Conservation (phyloP, 2,888 invertebrate genomes). For the Orthosia cruda region DNA sequence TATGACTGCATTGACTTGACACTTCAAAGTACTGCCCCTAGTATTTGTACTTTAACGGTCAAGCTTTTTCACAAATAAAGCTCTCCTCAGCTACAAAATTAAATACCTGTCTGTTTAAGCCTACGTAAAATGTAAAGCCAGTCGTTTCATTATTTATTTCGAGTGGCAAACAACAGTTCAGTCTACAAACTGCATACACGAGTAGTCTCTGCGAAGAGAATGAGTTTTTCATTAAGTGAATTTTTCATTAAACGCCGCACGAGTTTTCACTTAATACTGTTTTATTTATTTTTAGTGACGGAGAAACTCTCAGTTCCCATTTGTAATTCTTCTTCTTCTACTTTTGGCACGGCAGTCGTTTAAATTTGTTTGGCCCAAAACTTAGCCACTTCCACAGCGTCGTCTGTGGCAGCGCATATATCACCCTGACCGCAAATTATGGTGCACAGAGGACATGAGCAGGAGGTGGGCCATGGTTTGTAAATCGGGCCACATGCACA, state of each 20-base stretch:
- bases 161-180: conserved; percentile 18
- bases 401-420: too few species aligned
- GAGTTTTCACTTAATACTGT: conserved; percentile 17
- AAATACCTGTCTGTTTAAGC: conserved; percentile 32
- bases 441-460: too few species aligned
- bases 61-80: conserved; percentile 6
- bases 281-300: conserved; percentile 18
- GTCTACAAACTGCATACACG: conserved; percentile 43
- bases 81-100: conserved; percentile 11
- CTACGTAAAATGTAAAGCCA: conserved; percentile 16
- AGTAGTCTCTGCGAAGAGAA: conserved; percentile 26
- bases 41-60: too few species aligned
- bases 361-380: too few species aligned
- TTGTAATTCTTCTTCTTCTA: too few species aligned
- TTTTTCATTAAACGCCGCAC: conserved; percentile 38
- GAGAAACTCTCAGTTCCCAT: not conserved
- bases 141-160: conserved; percentile 49
- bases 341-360: too few species aligned
- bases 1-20: not conserved
- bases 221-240: conserved; percentile 43
- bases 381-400: too few species aligned
- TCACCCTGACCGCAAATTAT: too few species aligned
- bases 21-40: not conserved
- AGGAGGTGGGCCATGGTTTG: too few species aligned
- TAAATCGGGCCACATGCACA: too few species aligned